A percentile compares a stretch with the other conserved stretches of the same genome.
Conservation (phyloP, 2,113 vertebrate genomes). For the Otocyon megalotis region DNA sequence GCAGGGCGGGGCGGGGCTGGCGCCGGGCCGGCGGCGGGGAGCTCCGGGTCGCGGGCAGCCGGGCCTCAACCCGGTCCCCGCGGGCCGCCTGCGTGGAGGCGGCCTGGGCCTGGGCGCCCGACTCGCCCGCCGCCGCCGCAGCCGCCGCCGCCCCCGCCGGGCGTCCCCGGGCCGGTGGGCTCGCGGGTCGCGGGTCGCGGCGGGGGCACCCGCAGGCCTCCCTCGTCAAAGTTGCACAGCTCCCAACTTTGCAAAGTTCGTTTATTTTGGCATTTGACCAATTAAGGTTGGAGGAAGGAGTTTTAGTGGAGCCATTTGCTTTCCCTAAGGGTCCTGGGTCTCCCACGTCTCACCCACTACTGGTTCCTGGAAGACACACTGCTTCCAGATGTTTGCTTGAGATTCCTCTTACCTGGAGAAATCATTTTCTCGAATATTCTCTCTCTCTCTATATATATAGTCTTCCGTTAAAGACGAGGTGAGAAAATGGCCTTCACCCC, state of each 20-base stretch:
- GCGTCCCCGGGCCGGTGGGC: neutral
- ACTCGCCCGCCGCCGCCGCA: neutral
- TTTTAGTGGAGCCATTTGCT: constrained; percentile 50
- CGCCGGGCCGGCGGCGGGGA: neutral
- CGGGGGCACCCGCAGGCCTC: neutral
- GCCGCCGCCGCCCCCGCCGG: neutral
- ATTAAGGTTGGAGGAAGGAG: constrained; percentile 47
- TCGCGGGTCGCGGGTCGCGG: neutral
- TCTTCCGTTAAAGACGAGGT: constrained; percentile 28
- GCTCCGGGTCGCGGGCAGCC: neutral
- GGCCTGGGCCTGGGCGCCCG: constrained; percentile 61
- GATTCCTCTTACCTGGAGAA: constrained; percentile 35
- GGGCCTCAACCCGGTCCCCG: constrained; percentile 20
- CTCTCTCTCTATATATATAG: neutral
- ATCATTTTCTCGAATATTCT: constrained; percentile 48
- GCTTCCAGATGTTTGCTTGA: neutral
- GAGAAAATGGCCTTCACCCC: constrained; percentile 25
- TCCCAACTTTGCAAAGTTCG: constrained; percentile 79
- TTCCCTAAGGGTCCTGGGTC: neutral
- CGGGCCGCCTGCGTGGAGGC: neutral
- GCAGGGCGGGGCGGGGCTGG: neutral
- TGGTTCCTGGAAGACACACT: neutral
- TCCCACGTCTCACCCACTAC: neutral
- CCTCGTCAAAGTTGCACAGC: constrained; percentile 60
- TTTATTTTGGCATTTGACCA: constrained; percentile 71